Evolutionary conservation across 2,113 vertebrate species (phyloP), one percentile per base, ranked within the genome.

Genomic region (Sigmodon hispidus): DNA sequence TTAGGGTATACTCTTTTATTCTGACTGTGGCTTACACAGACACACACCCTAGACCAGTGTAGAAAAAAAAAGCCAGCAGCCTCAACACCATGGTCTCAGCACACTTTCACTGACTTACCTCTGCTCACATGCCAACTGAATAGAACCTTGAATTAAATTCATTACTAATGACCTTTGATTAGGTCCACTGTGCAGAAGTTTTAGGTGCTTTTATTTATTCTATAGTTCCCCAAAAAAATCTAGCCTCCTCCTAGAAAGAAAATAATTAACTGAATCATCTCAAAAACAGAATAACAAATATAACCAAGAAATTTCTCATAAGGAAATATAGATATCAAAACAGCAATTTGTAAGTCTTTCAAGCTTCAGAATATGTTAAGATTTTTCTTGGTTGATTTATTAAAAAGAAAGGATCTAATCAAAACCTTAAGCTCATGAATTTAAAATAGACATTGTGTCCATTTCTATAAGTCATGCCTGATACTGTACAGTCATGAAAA

Each of bases 161-260:
- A 24, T 55, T 45, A 34, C 5, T 12, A 4, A 9, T 1, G 81
- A 76, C n/a, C 67, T 34, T 31, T 90, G 94, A 88, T 13, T 40
- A 36, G 40, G 57, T 40, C 31, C 52, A 17, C 5, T 6, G 11
- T 29, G 15, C 11, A 5, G 85, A 85, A 52, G 9, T 3, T 5
- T 94, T 77, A 22, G 22, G 24, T 45, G 12, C 31, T 6, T 8
- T 24, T 19, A 7, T 34, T 45, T 29, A 61, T 72, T 55, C 55
- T 48, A 16, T 73, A 52, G 73, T 55, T 63, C 94, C 36, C n/a
- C n/a, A n/a, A 22, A 80, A 92, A 57, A 75, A 81, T 40, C 80
- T 61, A 43, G 29, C n/a, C 48, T 45, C 45, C 15, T 52, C 40
- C 19, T 21, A 65, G 43, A 59, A 89, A 88, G 72, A 31, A 16